Conservation (phyloP, 1,140 invertebrate genomes). For the Lamellibrachia luymesi region DNA sequence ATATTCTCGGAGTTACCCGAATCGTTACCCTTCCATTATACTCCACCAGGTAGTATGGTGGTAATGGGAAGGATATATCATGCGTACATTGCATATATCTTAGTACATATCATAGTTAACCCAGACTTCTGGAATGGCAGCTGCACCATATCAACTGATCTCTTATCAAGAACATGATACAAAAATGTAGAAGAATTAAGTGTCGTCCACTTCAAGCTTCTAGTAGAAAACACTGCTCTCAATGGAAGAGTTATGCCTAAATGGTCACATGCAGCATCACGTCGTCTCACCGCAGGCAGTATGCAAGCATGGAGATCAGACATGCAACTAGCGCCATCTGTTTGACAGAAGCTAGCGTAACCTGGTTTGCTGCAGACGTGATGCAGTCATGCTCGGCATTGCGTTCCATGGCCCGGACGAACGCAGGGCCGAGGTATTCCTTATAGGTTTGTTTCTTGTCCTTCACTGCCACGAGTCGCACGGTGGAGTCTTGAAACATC, state of each 20-base stretch:
- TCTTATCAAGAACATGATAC: background rate
- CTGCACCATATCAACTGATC: background rate
- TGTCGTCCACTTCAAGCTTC: background rate
- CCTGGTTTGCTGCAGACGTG: constrained; percentile 10
- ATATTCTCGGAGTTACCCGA: no score
- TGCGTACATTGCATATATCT: background rate
- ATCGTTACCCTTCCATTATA: no score
- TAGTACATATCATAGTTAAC: background rate
- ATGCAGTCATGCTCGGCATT: constrained; percentile 45
- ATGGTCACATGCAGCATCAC: background rate
- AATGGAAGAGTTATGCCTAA: background rate
- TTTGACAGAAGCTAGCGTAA: background rate
- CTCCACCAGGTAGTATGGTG: no score
- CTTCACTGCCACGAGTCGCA: constrained; percentile 43
- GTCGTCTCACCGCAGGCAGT: background rate
- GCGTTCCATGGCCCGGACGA: constrained; percentile 44
- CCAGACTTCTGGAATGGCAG: background rate
- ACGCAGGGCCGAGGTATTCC: constrained; percentile 42
- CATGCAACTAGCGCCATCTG: background rate
- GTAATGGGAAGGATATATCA: no score
- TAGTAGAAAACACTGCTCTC: background rate
- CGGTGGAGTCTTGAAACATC: constrained; percentile 53
- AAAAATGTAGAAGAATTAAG: background rate
- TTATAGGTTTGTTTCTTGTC: constrained; percentile 42
- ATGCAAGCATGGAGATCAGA: background rate